Conservation (phyloP, 1,140 invertebrate species). For the Cyphomyrmex costatus region DNA sequence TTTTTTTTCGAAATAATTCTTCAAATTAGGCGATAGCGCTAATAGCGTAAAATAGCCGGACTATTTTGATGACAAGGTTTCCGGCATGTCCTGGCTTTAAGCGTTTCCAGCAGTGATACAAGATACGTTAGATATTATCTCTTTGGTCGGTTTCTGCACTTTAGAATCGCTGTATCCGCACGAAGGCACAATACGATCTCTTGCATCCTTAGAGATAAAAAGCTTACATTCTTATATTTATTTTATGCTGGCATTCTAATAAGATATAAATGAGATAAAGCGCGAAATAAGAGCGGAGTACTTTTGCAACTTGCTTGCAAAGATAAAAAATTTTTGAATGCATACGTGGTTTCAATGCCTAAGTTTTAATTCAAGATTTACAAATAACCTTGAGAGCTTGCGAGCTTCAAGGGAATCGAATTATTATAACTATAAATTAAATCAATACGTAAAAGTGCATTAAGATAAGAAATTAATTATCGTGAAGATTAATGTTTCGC, state of each 20-base stretch:
- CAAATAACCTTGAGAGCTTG: neutral
- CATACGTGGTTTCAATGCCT: neutral
- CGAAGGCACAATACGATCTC: conserved; percentile 24
- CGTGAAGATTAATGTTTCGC: conserved; percentile 32
- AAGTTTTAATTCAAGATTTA: neutral
- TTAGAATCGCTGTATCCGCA: neutral
- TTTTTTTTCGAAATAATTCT: neutral
- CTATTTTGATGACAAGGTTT: neutral
- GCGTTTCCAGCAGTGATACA: conserved; percentile 8
- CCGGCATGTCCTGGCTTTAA: neutral
- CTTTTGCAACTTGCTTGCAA: neutral
- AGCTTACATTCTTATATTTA: neutral
- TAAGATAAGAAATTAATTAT: conserved; percentile 1
- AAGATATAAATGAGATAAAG: neutral
- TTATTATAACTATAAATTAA: neutral
- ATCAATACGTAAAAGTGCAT: neutral
- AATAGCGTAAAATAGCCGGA: neutral
- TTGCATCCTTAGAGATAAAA: conserved; percentile 11
- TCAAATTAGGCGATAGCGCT: neutral
- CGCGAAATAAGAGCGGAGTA: neutral
- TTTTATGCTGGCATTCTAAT: conserved; percentile 16
- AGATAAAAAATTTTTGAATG: neutral
- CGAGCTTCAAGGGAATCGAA: neutral
- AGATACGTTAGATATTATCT: conserved; percentile 10
- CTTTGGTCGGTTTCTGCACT: neutral